Evolutionary conservation across 2,888 invertebrate genomes (phyloP).

Genomic region (Troglohyphantes excavatus): DNA sequence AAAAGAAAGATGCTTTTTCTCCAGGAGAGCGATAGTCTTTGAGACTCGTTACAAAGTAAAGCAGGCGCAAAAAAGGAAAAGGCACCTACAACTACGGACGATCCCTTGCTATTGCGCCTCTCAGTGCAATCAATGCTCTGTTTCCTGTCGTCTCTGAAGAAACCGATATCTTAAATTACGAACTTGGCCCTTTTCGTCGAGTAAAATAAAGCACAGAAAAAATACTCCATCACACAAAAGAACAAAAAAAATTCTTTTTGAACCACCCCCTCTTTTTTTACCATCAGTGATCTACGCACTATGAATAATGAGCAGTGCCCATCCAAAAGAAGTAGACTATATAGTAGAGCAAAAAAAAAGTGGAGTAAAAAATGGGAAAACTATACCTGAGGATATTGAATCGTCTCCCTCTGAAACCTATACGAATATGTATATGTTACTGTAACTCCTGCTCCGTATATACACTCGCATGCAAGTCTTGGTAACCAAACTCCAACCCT

Average conservation of each 20-base stretch:
- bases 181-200: slow-evolving; percentile 50
- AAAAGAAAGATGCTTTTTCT: slow-evolving; percentile 15
- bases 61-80: slow-evolving; percentile 56
- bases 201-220: slow-evolving; percentile 45
- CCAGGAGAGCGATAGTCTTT: slow-evolving; percentile 52
- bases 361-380: slow-evolving; percentile 40
- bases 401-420: slow-evolving; percentile 43
- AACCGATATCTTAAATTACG: slow-evolving; percentile 78
- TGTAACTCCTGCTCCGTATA: slow-evolving; percentile 2
- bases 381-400: slow-evolving; percentile 65
- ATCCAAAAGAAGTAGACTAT: slow-evolving; percentile 49
- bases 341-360: slow-evolving; percentile 9
- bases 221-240: slow-evolving; percentile 31
- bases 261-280: not conserved
- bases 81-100: slow-evolving; percentile 37
- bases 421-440: slow-evolving; percentile 57
- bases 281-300: slow-evolving; percentile 61
- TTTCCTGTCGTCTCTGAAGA: slow-evolving; percentile 68
- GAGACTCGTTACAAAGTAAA: slow-evolving; percentile 74
- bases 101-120: not conserved
- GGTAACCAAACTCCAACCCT: slow-evolving; percentile 66
- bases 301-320: slow-evolving; percentile 69
- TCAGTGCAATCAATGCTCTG: slow-evolving; percentile 68
- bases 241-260: slow-evolving; percentile 10
- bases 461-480: slow-evolving; percentile 25